A percentile compares a stretch with the other conserved stretches of the same genome.
Conservation (phyloP, 2,113 vertebrate species). For the Phycodurus eques region DNA sequence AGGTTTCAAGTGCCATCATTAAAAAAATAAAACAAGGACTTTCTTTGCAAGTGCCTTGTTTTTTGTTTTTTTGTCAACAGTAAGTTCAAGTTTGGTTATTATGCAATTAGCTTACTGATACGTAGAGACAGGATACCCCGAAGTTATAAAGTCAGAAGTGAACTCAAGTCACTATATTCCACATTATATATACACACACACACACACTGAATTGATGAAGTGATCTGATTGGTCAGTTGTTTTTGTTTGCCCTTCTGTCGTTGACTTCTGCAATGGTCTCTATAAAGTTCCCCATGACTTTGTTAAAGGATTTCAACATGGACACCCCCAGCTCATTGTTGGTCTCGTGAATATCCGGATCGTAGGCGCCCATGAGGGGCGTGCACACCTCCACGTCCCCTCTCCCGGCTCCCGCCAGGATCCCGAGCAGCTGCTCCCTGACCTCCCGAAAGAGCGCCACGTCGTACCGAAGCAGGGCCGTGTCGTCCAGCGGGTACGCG, state of each 20-base stretch:
- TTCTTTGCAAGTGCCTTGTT: too few relatives aligned
- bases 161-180: neutral
- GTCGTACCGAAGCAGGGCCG: constrained; percentile 76
- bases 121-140: neutral
- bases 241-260: constrained; percentile 45
- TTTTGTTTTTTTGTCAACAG: too few relatives aligned
- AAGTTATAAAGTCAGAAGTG: neutral
- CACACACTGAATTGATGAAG: neutral
- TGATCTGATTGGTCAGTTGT: constrained; percentile 16
- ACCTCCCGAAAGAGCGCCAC: constrained; percentile 75
- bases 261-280: constrained; percentile 56
- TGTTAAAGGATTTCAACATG: constrained; percentile 84
- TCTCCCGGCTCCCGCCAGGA: constrained; percentile 77
- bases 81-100: neutral
- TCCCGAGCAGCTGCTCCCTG: constrained; percentile 71
- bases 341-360: constrained; percentile 87
- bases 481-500: constrained; percentile 84
- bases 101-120: neutral
- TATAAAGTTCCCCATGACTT: constrained; percentile 81
- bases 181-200: neutral
- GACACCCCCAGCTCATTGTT: constrained; percentile 84
- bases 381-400: constrained; percentile 79
- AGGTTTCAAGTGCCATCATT: too few relatives aligned
- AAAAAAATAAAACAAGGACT: too few relatives aligned
- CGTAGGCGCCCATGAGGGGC: constrained; percentile 83